Conservation (phyloP, 2,888 invertebrate species). For the Drosophila seclusa region DNA sequence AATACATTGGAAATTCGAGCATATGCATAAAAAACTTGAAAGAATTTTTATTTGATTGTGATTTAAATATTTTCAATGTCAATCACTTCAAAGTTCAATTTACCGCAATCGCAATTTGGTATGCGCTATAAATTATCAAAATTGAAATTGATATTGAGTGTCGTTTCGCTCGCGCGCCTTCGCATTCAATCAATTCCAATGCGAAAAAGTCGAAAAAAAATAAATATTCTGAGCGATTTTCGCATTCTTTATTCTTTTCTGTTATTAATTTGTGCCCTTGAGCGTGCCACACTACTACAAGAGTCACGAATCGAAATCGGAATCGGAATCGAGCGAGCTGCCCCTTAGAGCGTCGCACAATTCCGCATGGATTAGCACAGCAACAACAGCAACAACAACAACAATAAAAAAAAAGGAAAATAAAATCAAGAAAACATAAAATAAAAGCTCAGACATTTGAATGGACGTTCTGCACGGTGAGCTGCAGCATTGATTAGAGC, state of each 20-base stretch:
- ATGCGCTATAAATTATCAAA: conserved; percentile 62
- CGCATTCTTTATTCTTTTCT: conserved; percentile 34
- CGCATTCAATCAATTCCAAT: conserved; percentile 73
- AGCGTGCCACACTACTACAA: conserved; percentile 24
- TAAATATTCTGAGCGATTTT: conserved; percentile 31
- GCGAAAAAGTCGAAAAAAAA: conserved; percentile 52
- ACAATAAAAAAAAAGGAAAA: conserved; percentile 1
- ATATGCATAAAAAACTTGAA: neutral
- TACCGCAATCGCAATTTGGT: conserved; percentile 50
- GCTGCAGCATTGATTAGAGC: conserved; percentile 50
- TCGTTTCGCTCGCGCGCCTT: conserved; percentile 49
- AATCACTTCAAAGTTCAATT: conserved; percentile 66
- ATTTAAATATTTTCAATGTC: conserved; percentile 25
- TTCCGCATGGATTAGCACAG: conserved; percentile 66
- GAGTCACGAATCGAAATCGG: conserved; percentile 7
- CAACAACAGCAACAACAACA: neutral
- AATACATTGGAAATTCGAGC: neutral
- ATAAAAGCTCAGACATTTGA: conserved; percentile 11
- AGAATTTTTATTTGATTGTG: conserved; percentile 7
- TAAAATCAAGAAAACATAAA: neutral
- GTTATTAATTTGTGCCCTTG: conserved; percentile 64
- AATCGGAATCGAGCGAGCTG: conserved; percentile 19
- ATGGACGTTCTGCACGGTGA: conserved; percentile 47
- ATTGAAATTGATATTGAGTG: conserved; percentile 60
- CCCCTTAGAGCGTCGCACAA: conserved; percentile 31